Conservation (phyloP, 2,888 invertebrate species). For the Parelbella ahira region DNA sequence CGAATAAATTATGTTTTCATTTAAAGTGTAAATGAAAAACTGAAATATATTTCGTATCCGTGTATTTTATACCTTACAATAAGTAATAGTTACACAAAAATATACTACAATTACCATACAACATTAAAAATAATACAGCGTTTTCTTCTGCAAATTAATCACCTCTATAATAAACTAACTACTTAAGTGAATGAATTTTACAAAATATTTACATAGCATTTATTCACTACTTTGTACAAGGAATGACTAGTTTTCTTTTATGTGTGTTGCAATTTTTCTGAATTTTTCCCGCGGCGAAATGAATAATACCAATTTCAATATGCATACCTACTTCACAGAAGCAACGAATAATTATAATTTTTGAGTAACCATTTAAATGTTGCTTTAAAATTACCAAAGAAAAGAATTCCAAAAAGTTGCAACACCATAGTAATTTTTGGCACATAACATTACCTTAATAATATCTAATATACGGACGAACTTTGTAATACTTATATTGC, state of each 20-base stretch:
- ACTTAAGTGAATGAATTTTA: constrained; percentile 42
- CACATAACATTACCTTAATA: constrained; percentile 35
- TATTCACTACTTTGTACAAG: constrained; percentile 66
- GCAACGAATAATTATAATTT: too few relatives aligned
- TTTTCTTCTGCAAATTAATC: constrained; percentile 34
- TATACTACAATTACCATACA: constrained; percentile 54
- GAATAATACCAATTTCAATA: too few relatives aligned
- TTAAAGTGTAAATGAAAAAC: constrained; percentile 5
- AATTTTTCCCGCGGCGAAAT: too few relatives aligned
- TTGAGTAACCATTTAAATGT: too few relatives aligned
- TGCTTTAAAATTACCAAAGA: too few relatives aligned
- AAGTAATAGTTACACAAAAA: constrained; percentile 60
- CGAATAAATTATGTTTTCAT: too few relatives aligned
- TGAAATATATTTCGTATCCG: constrained; percentile 34
- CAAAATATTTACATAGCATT: constrained; percentile 40
- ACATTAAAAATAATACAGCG: constrained; percentile 49
- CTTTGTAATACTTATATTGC: constrained; percentile 20
- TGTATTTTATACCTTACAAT: constrained; percentile 40
- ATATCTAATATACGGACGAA: constrained; percentile 27
- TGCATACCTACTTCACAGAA: too few relatives aligned
- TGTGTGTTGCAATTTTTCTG: constrained; percentile 36
- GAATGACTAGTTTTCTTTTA: constrained; percentile 63
- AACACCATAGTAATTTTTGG: constrained; percentile 32
- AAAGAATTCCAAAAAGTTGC: constrained; percentile 30
- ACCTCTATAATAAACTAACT: constrained; percentile 33